phyloP scores from a whole-genome alignment of 2,113 vertebrate species.

The Dicerorhinus sumatrensis region DNA sequence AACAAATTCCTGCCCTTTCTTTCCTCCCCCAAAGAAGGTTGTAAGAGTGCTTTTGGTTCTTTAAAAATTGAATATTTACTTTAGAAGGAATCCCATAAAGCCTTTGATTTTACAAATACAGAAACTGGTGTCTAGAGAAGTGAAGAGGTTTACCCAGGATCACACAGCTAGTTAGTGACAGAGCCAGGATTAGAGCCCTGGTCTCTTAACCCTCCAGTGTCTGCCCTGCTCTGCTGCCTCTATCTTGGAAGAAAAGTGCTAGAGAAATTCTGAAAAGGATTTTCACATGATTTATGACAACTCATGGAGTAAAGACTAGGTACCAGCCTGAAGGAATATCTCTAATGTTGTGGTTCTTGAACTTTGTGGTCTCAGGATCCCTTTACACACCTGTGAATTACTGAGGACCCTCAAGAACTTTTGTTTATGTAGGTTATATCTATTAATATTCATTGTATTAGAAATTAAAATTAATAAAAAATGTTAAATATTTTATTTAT shows the following conservation, averaged over 20 bases:
- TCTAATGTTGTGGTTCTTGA: not conserved
- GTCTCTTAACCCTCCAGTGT: not conserved
- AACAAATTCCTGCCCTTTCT: not conserved
- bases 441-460: not conserved
- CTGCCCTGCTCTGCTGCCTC: not conserved
- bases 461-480: slow-evolving; percentile 41
- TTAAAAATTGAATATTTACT: not conserved
- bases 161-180: not conserved
- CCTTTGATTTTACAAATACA: not conserved
- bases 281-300: not conserved
- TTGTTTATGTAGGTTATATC: not conserved
- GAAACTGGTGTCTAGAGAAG: not conserved
- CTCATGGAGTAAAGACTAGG: not conserved
- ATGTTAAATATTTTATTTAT: not conserved
- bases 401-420: not conserved
- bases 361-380: not conserved
- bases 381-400: not conserved
- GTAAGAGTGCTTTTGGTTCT: not conserved
- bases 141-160: not conserved
- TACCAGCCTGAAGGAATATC: not conserved
- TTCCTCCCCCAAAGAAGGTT: not conserved
- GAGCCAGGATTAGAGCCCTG: not conserved
- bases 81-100: not conserved
- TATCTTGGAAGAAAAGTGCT: not conserved
- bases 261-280: not conserved